These are phyloP conservation scores for Agrypnus murinus DNA, from an alignment of 2,888 invertebrate genomes.

Conservation along the genomic window DNA sequence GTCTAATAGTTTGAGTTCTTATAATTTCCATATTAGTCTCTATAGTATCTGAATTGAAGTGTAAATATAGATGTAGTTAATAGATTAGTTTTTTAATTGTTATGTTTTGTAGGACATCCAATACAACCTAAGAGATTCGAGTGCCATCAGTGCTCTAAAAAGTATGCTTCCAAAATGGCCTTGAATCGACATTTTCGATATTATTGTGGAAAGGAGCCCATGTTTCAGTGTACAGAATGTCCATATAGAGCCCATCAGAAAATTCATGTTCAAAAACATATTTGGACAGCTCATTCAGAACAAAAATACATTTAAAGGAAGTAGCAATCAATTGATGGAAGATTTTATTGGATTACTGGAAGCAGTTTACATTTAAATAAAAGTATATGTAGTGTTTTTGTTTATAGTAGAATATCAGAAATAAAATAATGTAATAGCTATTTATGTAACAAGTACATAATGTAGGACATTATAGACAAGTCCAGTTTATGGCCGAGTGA, in stretches of 20 bases:
- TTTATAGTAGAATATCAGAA: too few species aligned
- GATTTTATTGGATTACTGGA: too few species aligned
- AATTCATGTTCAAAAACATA: slow-evolving; percentile 39
- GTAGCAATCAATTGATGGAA: too few species aligned
- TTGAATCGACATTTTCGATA: slow-evolving; percentile 71
- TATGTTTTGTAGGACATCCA: neutral
- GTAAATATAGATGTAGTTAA: neutral
- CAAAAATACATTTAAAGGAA: too few species aligned
- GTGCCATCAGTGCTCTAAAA: slow-evolving; percentile 36
- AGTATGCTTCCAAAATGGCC: too few species aligned
- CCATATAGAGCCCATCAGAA: slow-evolving; percentile 50
- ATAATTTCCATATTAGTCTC: neutral
- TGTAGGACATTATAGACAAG: too few species aligned
- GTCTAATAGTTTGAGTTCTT: neutral
- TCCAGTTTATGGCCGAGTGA: too few species aligned
- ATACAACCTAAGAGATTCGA: neutral
- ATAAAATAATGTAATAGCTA: too few species aligned
- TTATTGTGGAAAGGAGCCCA: slow-evolving; percentile 60
- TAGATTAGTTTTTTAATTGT: neutral
- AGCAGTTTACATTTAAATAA: too few species aligned
- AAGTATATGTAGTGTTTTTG: too few species aligned
- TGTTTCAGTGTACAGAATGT: slow-evolving; percentile 55
- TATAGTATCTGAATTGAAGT: neutral
- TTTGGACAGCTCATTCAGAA: neutral
- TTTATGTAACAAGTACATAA: too few species aligned